phyloP scores from a whole-genome alignment of 64 coral and sea anemone species.

The Dendrophyllia cribrosa region DNA sequence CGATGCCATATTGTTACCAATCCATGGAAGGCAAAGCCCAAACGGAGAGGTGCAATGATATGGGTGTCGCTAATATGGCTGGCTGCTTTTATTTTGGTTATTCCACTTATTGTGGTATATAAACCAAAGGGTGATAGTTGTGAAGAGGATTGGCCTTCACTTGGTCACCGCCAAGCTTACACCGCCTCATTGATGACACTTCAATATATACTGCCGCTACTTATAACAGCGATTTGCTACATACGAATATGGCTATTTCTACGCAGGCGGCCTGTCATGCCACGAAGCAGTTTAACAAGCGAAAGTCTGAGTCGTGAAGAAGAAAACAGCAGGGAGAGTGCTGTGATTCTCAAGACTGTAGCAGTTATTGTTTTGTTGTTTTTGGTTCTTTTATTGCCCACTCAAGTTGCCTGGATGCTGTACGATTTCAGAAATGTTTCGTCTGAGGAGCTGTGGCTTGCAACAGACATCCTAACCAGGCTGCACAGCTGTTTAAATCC shows the following conservation, averaged over 20 bases:
- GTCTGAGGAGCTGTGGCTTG: not conserved
- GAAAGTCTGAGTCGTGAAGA: slow-evolving; percentile 14
- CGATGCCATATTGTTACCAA: slow-evolving; percentile 81
- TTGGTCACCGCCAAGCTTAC: slow-evolving; percentile 54
- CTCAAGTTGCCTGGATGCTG: slow-evolving; percentile 70
- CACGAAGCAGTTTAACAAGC: not conserved
- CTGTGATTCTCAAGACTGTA: slow-evolving; percentile 70
- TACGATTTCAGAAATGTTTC: slow-evolving; percentile 42
- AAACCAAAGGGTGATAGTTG: slow-evolving; percentile 43
- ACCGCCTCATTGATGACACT: slow-evolving; percentile 62
- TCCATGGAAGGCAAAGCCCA: slow-evolving; percentile 69
- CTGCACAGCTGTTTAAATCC: slow-evolving; percentile 73
- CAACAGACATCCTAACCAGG: slow-evolving; percentile 17
- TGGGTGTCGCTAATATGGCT: slow-evolving; percentile 78
- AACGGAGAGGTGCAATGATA: slow-evolving; percentile 23
- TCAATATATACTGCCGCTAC: slow-evolving; percentile 76
- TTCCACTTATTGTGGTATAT: slow-evolving; percentile 72
- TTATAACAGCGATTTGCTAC: slow-evolving; percentile 70
- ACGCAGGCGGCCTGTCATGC: not conserved
- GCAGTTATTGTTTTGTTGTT: slow-evolving; percentile 75
- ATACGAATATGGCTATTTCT: slow-evolving; percentile 75
- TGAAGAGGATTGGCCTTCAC: slow-evolving; percentile 62
- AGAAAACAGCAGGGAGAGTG: slow-evolving; percentile 57
- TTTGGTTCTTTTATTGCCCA: slow-evolving; percentile 55
- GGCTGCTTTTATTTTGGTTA: slow-evolving; percentile 62